Evolutionary conservation across 2,888 invertebrate genomes (phyloP).

Genomic region (Aleiodes alternator): DNA sequence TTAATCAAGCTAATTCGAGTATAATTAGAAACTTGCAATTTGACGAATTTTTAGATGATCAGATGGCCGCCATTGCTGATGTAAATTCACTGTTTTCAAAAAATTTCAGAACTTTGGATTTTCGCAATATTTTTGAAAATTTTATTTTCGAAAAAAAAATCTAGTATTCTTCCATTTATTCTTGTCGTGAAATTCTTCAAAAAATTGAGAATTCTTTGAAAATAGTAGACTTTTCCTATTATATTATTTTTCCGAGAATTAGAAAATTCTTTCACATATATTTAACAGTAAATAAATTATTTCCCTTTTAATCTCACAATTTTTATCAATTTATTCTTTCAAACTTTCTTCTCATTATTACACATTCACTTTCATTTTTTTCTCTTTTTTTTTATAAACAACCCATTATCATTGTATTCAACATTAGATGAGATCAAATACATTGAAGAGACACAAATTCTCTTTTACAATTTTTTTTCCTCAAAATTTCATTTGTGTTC

Average conservation of each 20-base stretch:
- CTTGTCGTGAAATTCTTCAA: no score
- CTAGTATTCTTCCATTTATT: neutral
- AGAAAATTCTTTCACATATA: neutral
- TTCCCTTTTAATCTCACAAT: neutral
- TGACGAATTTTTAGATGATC: no score
- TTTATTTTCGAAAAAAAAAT: neutral
- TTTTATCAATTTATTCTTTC: slow-evolving; percentile 10
- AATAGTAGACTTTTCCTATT: neutral
- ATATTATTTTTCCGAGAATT: neutral
- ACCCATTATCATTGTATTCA: slow-evolving; percentile 30
- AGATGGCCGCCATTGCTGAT: no score
- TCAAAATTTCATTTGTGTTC: neutral
- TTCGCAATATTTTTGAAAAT: neutral
- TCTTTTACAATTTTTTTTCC: neutral
- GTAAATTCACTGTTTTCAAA: no score
- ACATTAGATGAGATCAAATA: slow-evolving; percentile 31
- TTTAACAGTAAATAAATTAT: neutral
- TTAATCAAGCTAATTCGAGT: no score
- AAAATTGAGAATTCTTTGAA: neutral
- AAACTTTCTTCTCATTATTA: slow-evolving; percentile 7
- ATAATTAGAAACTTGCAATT: no score
- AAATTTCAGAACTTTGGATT: neutral
- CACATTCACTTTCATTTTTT: slow-evolving; percentile 10
- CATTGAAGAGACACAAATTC: slow-evolving; percentile 12
- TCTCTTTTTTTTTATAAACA: slow-evolving; percentile 10